Conservation (phyloP, 2,113 vertebrate genomes). For the Heterocephalus glaber region DNA sequence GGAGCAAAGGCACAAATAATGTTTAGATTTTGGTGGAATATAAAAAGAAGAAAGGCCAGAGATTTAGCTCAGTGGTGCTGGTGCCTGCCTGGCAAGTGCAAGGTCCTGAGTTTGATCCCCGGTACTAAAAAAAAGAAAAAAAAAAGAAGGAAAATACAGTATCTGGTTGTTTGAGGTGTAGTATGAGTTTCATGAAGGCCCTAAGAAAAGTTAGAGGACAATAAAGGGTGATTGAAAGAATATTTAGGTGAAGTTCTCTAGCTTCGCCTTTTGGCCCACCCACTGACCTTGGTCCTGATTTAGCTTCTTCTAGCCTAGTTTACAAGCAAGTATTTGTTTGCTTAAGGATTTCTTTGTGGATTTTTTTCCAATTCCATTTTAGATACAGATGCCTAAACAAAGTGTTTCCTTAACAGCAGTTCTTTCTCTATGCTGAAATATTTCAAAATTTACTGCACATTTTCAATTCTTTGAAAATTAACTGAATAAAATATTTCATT, state of each 20-base stretch:
- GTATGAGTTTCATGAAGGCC: not conserved
- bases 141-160: not conserved
- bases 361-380: not conserved
- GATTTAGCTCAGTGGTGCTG: too few relatives aligned
- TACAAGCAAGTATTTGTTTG: not conserved
- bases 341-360: not conserved
- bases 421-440: not conserved
- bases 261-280: not conserved
- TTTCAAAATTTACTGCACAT: not conserved
- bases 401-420: not conserved
- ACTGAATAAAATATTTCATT: not conserved
- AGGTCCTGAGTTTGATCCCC: too few relatives aligned
- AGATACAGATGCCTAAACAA: not conserved
- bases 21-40: not conserved
- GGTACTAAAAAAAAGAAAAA: too few relatives aligned
- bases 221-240: not conserved
- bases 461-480: not conserved
- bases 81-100: too few relatives aligned
- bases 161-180: not conserved
- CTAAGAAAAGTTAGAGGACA: not conserved
- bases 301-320: not conserved
- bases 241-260: not conserved
- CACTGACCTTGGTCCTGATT: not conserved
- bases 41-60: not conserved
- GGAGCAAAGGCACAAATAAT: not conserved